These are phyloP conservation scores for Neodiprion lecontei DNA, from an alignment of 1,140 invertebrate genomes.

Conservation along the genomic window DNA sequence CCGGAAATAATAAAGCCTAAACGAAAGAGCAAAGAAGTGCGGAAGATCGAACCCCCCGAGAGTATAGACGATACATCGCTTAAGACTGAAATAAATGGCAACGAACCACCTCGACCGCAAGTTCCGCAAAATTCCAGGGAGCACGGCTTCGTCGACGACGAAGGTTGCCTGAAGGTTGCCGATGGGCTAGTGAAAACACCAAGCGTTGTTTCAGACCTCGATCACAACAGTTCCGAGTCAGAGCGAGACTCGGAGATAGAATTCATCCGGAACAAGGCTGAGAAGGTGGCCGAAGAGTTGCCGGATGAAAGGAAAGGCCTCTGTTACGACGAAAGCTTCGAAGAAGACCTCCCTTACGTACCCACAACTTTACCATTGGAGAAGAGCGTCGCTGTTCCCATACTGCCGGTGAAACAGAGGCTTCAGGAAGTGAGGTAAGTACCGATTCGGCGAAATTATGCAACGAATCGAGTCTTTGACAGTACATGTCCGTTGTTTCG, in stretches of 20 bases:
- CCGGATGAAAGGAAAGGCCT: conserved; percentile 75
- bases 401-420: conserved; percentile 81
- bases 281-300: conserved; percentile 50
- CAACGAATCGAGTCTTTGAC: not conserved
- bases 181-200: conserved; percentile 36
- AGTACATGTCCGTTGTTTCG: conserved; percentile 36
- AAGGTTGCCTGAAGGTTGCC: not conserved
- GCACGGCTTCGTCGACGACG: conserved; percentile 23
- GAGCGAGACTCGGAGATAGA: conserved; percentile 75
- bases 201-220: conserved; percentile 59
- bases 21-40: conserved; percentile 44
- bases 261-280: conserved; percentile 58
- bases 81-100: conserved; percentile 14
- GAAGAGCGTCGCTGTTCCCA: conserved; percentile 79
- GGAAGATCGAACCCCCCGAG: conserved; percentile 12
- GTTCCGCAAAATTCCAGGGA: conserved; percentile 15
- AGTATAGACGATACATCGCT: conserved; percentile 1
- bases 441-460: not conserved
- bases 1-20: conserved; percentile 50
- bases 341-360: conserved; percentile 86
- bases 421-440: conserved; percentile 64
- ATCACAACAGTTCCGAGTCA: conserved; percentile 78
- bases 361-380: conserved; percentile 85
- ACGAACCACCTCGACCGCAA: not conserved
- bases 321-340: conserved; percentile 81